Evolutionary conservation across 1,140 invertebrate species (phyloP), one percentile per base, ranked within the genome.

Genomic region (Pteromalus puparum): DNA sequence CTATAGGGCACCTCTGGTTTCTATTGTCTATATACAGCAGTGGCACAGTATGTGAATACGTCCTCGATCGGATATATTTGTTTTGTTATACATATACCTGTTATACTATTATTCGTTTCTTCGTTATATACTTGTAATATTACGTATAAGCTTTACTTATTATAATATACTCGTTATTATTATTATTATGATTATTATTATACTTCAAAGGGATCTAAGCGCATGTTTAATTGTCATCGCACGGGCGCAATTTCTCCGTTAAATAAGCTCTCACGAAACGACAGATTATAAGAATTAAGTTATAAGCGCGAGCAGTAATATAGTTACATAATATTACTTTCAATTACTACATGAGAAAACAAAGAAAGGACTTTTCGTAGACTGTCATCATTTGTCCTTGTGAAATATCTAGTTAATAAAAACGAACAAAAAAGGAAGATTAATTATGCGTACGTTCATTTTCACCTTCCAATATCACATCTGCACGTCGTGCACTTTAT

Each of bases 371-470:
- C 46, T 85, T 85, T 79, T 85, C 73, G 46, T 85, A 85, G 80
- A 82, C 28, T 48, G 34, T 85, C 84, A 77, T 53, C 79, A 82
- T 18, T 77, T 82, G 74, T 78, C 80, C 76, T 85, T 85, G 67
- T 85, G 75, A 68, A 81, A 82, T 42, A 42, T 73, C 42, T 82
- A 85, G 84, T 82, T 82, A 85, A 85, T 85, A 85, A 85, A 85
- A 85, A 85, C 26, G 1, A 74, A 46, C 61, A 61, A 70, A 70
- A 61, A 61, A 34, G 30, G 3, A 53, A 82, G 2, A 21, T 78
- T 13, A 24, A 53, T 38, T 61, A 53, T 78, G 2, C 26, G 21
- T 75, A 42, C 9, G 26, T 30, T 70, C 15, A 38, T 77, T 83
- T 24, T 18, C 21, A 38, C 74, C 46, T 48, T 15, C 46, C 46